phyloP scores from a whole-genome alignment of 2,888 invertebrate species.

The Unio pictorum region DNA sequence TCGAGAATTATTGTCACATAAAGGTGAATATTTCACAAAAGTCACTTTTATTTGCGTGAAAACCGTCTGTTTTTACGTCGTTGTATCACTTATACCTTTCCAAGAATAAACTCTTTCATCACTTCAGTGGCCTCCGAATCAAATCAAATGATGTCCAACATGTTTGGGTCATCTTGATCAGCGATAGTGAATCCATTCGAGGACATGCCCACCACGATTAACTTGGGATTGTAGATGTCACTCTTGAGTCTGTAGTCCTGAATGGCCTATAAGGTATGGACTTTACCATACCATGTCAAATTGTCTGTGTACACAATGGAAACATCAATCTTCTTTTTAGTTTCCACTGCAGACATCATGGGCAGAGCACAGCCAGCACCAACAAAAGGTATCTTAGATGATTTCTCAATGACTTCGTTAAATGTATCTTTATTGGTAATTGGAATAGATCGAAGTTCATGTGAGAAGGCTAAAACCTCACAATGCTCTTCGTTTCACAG shows the following conservation, averaged over 20 bases:
- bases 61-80: too few relatives aligned
- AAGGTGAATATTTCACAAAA: too few relatives aligned
- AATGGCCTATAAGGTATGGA: slow-evolving; percentile 75
- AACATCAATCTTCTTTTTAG: slow-evolving; percentile 79
- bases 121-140: slow-evolving; percentile 69
- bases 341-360: slow-evolving; percentile 77
- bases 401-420: slow-evolving; percentile 32
- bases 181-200: slow-evolving; percentile 70
- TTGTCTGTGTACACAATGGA: slow-evolving; percentile 82
- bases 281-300: slow-evolving; percentile 64
- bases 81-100: slow-evolving; percentile 11
- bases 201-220: slow-evolving; percentile 64
- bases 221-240: slow-evolving; percentile 56
- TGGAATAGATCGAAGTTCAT: slow-evolving; percentile 31
- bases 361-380: slow-evolving; percentile 59
- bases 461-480: slow-evolving; percentile 53
- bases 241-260: slow-evolving; percentile 76
- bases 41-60: too few relatives aligned
- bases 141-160: slow-evolving; percentile 71
- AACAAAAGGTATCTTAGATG: slow-evolving; percentile 36
- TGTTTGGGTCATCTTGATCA: slow-evolving; percentile 70
- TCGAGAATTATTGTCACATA: too few relatives aligned
- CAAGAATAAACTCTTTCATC: slow-evolving; percentile 59
- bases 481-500: slow-evolving; percentile 57
- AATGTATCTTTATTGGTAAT: slow-evolving; percentile 38